These are phyloP conservation scores for Exephanes ischioxanthus DNA, from an alignment of 2,888 invertebrate species.

Conservation along the genomic window DNA sequence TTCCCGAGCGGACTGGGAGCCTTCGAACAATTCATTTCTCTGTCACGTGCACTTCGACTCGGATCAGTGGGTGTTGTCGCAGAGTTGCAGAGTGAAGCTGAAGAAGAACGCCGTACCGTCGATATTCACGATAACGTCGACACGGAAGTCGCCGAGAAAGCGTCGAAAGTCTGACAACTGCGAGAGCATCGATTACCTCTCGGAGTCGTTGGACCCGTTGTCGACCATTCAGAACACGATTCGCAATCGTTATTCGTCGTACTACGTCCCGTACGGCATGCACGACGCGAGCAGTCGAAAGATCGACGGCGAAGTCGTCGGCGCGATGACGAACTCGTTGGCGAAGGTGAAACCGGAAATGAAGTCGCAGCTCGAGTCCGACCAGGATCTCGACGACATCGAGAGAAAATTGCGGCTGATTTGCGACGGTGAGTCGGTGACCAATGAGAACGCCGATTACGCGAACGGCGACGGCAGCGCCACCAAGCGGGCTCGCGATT, in stretches of 20 bases:
- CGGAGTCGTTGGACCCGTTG: slow-evolving; percentile 68
- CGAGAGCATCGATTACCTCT: slow-evolving; percentile 74
- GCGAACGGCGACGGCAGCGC: slow-evolving; percentile 2
- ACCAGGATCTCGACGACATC: slow-evolving; percentile 78
- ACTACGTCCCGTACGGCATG: slow-evolving; percentile 3
- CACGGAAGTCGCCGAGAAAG: slow-evolving; percentile 80
- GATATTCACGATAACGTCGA: slow-evolving; percentile 80
- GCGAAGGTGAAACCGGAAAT: slow-evolving; percentile 63
- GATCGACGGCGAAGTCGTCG: slow-evolving; percentile 35
- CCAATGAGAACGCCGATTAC: slow-evolving; percentile 23
- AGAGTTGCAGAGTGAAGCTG: slow-evolving; percentile 78
- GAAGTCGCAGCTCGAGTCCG: slow-evolving; percentile 36
- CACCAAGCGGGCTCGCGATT: not conserved
- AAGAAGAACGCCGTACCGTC: slow-evolving; percentile 81
- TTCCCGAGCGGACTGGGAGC: slow-evolving; percentile 82
- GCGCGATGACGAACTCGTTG: slow-evolving; percentile 56
- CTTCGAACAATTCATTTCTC: slow-evolving; percentile 82
- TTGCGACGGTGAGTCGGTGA: slow-evolving; percentile 54
- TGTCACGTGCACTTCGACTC: slow-evolving; percentile 82
- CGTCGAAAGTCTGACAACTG: slow-evolving; percentile 70
- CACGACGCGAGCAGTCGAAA: not conserved
- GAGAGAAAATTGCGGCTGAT: slow-evolving; percentile 68
- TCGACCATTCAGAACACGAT: not conserved
- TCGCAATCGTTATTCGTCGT: slow-evolving; percentile 14
- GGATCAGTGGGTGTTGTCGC: slow-evolving; percentile 78